phyloP scores from a whole-genome alignment of 2,113 vertebrate genomes.

The Hyperoodon ampullatus region DNA sequence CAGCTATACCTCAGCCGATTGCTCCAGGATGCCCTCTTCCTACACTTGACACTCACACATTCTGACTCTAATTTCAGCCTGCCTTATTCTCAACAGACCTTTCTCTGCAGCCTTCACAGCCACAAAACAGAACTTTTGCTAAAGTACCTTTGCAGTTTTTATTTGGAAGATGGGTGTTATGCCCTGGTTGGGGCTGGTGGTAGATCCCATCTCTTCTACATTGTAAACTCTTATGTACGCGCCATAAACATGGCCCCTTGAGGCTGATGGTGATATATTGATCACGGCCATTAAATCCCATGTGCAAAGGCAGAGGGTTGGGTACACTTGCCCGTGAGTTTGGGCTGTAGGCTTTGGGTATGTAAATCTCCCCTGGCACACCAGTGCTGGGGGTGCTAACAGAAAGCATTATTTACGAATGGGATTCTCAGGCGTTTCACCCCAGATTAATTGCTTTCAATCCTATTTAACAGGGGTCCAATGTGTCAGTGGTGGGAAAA shows the following conservation, averaged over 20 bases:
- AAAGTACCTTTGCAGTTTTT: neutral
- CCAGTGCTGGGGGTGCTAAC: slow-evolving; percentile 67
- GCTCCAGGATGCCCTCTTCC: neutral
- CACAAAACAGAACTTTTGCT: slow-evolving; percentile 56
- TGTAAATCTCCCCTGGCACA: slow-evolving; percentile 82
- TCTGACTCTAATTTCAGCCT: neutral
- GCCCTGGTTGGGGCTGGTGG: slow-evolving; percentile 55
- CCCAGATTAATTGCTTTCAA: slow-evolving; percentile 80
- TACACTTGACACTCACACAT: accelerated
- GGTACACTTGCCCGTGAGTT: slow-evolving; percentile 59
- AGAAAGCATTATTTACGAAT: slow-evolving; percentile 83
- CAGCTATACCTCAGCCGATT: too few relatives aligned
- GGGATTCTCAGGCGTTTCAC: slow-evolving; percentile 75
- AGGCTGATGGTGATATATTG: slow-evolving; percentile 78
- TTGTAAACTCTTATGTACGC: slow-evolving; percentile 79
- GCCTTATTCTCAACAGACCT: neutral
- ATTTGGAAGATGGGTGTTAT: slow-evolving; percentile 66
- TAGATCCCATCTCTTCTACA: slow-evolving; percentile 73
- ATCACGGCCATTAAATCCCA: slow-evolving; percentile 77
- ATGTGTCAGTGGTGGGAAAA: slow-evolving; percentile 75
- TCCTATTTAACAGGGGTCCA: slow-evolving; percentile 76
- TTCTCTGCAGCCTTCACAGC: neutral
- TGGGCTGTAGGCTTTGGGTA: slow-evolving; percentile 52
- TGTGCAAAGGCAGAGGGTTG: slow-evolving; percentile 67
- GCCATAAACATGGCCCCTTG: slow-evolving; percentile 75